These are phyloP conservation scores for Chelidonichthys spinosus DNA, from an alignment of 2,797 vertebrate genomes.

Conservation along the genomic window DNA sequence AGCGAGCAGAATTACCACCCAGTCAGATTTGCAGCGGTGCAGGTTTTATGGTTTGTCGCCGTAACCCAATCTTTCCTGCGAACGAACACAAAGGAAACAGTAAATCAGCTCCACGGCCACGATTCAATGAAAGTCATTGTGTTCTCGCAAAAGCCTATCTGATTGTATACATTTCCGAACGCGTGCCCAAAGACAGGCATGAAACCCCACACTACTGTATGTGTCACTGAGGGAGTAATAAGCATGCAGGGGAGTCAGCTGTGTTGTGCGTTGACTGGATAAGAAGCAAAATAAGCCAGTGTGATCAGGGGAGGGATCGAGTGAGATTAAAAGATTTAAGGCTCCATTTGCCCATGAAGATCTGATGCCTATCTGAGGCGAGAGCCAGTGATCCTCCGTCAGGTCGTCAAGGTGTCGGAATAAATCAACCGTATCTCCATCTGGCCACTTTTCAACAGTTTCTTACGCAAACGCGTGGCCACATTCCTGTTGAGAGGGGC, in stretches of 20 bases:
- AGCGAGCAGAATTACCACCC: conserved; percentile 17
- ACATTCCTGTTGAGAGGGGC: conserved; percentile 25
- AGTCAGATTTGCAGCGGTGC: neutral
- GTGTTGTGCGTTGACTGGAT: conserved; percentile 69
- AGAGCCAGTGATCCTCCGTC: conserved; percentile 61
- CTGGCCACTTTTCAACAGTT: conserved; percentile 70
- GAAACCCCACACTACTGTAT: conserved; percentile 62
- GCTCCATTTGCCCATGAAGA: conserved; percentile 82
- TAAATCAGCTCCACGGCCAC: conserved; percentile 8
- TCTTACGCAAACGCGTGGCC: conserved; percentile 29
- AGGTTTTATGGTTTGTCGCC: conserved; percentile 19
- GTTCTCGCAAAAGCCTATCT: conserved; percentile 24
- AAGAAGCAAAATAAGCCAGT: conserved; percentile 75
- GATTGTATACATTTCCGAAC: conserved; percentile 26
- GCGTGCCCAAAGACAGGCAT: conserved; percentile 17
- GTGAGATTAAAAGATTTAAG: conserved; percentile 81
- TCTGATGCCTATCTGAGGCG: conserved; percentile 74
- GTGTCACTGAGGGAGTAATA: conserved; percentile 75
- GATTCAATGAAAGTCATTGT: conserved; percentile 13
- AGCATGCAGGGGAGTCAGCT: conserved; percentile 68
- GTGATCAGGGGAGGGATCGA: conserved; percentile 73
- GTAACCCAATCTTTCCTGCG: conserved; percentile 24
- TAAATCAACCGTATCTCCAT: conserved; percentile 73
- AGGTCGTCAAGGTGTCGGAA: conserved; percentile 73
- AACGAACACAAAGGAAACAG: conserved; percentile 28